Conservation (phyloP, 2,797 vertebrate genomes). For the Cirrhinus mrigala region DNA sequence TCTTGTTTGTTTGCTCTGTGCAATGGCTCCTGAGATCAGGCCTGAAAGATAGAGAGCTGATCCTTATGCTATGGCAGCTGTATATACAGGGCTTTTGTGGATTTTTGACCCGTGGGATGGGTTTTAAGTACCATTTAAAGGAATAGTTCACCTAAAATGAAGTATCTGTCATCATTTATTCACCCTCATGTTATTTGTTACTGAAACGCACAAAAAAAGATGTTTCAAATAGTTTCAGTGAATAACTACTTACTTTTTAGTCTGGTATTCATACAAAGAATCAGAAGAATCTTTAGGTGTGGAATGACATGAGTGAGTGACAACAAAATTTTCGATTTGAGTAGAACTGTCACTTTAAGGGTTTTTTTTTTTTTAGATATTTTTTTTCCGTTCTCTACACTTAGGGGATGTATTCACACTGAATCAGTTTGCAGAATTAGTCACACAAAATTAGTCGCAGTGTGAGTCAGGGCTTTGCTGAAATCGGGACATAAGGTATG, state of each 20-base stretch:
- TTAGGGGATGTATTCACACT: not conserved
- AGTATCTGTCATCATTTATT: not conserved
- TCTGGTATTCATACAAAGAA: not conserved
- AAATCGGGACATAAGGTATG: not conserved
- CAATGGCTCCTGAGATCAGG: not conserved
- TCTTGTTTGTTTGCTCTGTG: constrained; percentile 23
- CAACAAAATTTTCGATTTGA: not conserved
- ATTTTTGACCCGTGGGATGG: constrained; percentile 7
- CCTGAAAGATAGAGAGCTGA: not conserved
- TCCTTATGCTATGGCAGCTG: not conserved
- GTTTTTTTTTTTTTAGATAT: not conserved
- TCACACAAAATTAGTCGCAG: not conserved
- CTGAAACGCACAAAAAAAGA: not conserved
- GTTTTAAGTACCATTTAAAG: not conserved
- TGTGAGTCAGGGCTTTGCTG: not conserved
- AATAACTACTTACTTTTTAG: not conserved
- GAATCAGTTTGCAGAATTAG: not conserved
- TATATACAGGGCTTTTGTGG: not conserved
- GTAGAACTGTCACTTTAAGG: not conserved
- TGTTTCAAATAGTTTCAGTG: not conserved
- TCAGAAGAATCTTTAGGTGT: no score
- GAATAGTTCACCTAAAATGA: not conserved
- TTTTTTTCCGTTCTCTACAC: not conserved
- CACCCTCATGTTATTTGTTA: not conserved
- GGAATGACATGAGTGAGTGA: not conserved